Evolutionary conservation across 2,113 vertebrate genomes (phyloP).

Genomic region (Lethenteron camtschaticum): DNA sequence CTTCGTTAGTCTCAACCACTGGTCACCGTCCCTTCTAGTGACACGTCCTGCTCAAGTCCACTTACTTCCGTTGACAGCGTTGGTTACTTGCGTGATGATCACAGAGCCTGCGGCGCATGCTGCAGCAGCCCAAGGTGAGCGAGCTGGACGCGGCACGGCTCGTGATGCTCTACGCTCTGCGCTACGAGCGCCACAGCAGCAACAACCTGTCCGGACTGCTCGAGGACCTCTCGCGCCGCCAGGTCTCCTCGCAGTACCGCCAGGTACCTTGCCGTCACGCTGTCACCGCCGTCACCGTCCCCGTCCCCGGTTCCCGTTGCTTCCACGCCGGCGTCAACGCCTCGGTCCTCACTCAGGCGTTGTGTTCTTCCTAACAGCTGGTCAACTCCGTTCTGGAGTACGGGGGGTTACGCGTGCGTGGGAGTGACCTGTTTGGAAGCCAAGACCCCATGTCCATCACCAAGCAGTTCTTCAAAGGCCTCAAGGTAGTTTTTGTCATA

Average conservation of each 20-base stretch:
- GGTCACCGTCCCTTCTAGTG: too few species aligned
- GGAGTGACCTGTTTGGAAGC: conserved; percentile 66
- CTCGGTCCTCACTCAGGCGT: neutral
- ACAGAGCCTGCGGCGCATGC: conserved; percentile 51
- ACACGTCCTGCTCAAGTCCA: too few species aligned
- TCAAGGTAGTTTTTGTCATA: conserved; percentile 35
- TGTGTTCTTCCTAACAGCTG: conserved; percentile 25
- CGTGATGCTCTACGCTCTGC: conserved; percentile 73
- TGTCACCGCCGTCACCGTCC: neutral
- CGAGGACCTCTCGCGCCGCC: conserved; percentile 14
- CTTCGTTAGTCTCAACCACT: too few species aligned
- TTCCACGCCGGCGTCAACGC: neutral
- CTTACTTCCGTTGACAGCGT: too few species aligned
- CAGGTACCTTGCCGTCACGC: too few species aligned
- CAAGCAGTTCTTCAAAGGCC: conserved; percentile 88
- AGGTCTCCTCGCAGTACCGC: too few species aligned
- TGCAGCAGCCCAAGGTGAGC: conserved; percentile 45
- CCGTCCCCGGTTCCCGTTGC: neutral
- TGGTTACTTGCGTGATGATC: neutral
- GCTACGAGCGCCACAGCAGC: conserved; percentile 69
- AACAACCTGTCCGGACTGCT: conserved; percentile 39
- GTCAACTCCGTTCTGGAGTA: conserved; percentile 63
- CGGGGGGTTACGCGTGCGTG: conserved; percentile 58
- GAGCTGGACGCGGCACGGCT: conserved; percentile 55
- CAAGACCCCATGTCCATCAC: conserved; percentile 83